phyloP scores from a whole-genome alignment of 2,113 vertebrate genomes.

The Prinia subflava region DNA sequence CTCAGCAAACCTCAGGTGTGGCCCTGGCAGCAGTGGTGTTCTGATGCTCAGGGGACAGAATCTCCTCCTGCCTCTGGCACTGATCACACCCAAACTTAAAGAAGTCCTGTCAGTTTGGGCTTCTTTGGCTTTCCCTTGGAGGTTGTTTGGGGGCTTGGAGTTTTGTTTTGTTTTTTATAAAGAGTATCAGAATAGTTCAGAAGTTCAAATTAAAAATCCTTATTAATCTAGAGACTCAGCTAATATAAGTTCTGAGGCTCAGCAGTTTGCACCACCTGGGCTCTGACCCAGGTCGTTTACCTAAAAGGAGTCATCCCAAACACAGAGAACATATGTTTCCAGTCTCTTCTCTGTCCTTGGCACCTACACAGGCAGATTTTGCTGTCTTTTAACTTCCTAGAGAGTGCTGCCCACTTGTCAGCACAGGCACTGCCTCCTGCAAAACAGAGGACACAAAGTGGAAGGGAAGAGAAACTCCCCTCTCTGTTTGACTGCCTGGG shows the following conservation, averaged over 20 bases:
- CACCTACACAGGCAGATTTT: background rate
- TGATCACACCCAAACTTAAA: background rate
- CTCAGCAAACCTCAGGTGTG: background rate
- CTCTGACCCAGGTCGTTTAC: background rate
- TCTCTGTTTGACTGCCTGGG: background rate
- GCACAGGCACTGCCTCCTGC: background rate
- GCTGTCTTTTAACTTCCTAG: background rate
- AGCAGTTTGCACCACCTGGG: constrained; percentile 15
- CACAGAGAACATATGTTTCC: background rate
- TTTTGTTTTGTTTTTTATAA: background rate
- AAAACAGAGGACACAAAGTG: background rate
- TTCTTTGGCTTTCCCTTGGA: background rate
- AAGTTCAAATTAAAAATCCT: background rate
- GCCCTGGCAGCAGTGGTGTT: background rate
- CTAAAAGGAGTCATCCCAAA: background rate
- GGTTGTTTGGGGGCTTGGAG: background rate
- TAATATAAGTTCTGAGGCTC: background rate
- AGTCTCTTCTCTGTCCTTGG: background rate
- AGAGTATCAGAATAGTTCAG: background rate
- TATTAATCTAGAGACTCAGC: background rate
- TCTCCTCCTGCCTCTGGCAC: background rate
- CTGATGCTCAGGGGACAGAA: background rate
- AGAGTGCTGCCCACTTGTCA: background rate
- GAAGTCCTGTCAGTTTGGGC: background rate
- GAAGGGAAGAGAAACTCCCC: background rate